Conservation (phyloP, 2,888 invertebrate genomes). For the Cephus pulcher region DNA sequence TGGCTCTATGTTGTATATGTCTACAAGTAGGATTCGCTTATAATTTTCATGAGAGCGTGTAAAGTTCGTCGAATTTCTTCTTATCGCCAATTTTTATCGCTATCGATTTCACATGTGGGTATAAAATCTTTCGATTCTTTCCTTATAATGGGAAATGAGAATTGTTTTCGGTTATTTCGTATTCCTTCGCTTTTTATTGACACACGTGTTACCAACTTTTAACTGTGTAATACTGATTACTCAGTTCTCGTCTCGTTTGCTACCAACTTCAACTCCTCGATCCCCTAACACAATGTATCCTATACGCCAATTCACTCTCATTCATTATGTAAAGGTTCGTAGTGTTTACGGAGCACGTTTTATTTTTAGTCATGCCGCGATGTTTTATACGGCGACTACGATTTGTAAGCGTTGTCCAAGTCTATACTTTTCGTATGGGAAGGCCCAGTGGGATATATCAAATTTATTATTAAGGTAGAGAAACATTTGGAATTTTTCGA, state of each 20-base stretch:
- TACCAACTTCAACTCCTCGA: conserved; percentile 3
- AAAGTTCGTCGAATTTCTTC: not conserved
- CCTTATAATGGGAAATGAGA: too few relatives aligned
- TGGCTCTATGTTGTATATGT: not conserved
- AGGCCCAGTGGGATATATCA: not conserved
- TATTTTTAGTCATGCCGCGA: conserved; percentile 51
- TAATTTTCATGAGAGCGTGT: not conserved
- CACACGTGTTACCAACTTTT: not conserved
- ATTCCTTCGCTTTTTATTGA: not conserved
- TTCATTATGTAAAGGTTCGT: conserved; percentile 61
- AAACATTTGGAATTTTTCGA: too few relatives aligned
- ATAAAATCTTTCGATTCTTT: too few relatives aligned
- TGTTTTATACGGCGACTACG: conserved; percentile 34
- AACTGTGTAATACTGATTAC: not conserved
- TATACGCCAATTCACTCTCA: conserved; percentile 47
- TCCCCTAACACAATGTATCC: conserved; percentile 12
- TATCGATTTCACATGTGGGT: not conserved
- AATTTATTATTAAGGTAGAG: not conserved
- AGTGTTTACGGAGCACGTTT: conserved; percentile 50
- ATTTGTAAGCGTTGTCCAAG: conserved; percentile 23
- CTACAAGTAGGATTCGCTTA: not conserved
- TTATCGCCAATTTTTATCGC: not conserved
- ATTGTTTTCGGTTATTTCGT: not conserved
- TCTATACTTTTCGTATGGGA: not conserved
- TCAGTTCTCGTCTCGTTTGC: not conserved